Percentiles rank a stretch among this genome's conserved stretches.
These are phyloP conservation scores for Acanthochromis polyacanthus DNA, from an alignment of 2,113 vertebrate species.

Conservation along the genomic window DNA sequence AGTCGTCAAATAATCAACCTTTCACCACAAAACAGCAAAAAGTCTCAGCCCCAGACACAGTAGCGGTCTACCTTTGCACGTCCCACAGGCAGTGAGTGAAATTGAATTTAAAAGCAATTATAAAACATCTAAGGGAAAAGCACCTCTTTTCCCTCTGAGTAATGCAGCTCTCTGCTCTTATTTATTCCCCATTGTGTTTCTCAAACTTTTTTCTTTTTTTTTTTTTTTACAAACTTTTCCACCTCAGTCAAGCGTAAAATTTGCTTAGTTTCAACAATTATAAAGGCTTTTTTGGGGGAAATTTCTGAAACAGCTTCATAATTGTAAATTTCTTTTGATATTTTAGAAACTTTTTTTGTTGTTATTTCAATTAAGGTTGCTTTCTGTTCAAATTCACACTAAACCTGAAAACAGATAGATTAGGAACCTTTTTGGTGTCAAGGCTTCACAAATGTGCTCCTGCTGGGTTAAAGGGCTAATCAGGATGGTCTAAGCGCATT, in stretches of 20 bases:
- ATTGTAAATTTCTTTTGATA: no score
- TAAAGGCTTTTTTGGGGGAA: no score
- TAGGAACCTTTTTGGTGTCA: background rate
- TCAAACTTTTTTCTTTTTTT: background rate
- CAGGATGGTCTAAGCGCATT: constrained; percentile 10
- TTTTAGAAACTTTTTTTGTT: background rate
- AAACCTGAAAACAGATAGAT: background rate
- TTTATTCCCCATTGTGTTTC: constrained; percentile 42
- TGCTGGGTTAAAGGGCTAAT: constrained; percentile 29
- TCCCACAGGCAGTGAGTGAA: constrained; percentile 38
- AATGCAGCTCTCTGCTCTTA: constrained; percentile 1
- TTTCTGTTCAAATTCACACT: constrained; percentile 1
- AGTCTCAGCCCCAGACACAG: background rate
- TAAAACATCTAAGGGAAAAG: constrained; percentile 37
- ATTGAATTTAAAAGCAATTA: constrained; percentile 63
- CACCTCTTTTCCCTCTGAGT: constrained; percentile 24
- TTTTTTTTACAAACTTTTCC: background rate
- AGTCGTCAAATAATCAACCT: constrained; percentile 12
- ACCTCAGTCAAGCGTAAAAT: background rate
- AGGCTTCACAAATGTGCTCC: background rate
- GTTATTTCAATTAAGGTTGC: background rate
- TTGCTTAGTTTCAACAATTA: background rate
- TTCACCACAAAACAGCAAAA: constrained; percentile 3
- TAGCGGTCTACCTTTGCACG: background rate
- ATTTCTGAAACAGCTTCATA: no score